These are phyloP conservation scores for Dasypogon diadema DNA, from an alignment of 2,888 invertebrate species.

Conservation along the genomic window DNA sequence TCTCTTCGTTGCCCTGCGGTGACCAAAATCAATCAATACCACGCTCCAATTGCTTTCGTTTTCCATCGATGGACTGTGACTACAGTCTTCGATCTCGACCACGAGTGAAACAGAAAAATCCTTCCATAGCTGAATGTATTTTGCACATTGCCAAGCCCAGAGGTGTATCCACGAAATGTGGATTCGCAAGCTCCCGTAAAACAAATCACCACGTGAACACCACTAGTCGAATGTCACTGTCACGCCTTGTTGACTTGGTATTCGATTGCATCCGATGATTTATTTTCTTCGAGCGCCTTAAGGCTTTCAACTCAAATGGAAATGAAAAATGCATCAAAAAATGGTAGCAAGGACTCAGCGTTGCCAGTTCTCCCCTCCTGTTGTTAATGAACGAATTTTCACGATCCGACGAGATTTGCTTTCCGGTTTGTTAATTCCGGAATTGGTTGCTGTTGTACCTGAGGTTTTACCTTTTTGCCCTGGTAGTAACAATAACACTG, in stretches of 20 bases:
- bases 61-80: background rate
- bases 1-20: background rate
- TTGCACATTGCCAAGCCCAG: background rate
- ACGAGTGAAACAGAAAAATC: background rate
- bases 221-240: conserved; percentile 27
- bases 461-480: background rate
- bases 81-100: background rate
- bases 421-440: background rate
- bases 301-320: background rate
- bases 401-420: background rate
- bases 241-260: conserved; percentile 23
- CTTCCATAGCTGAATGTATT: conserved; percentile 6
- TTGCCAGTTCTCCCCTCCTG: background rate
- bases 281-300: conserved; percentile 21
- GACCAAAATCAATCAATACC: conserved; percentile 21
- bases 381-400: background rate
- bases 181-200: conserved; percentile 15
- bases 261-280: conserved; percentile 32
- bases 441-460: background rate
- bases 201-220: conserved; percentile 29
- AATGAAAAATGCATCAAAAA: conserved; percentile 29
- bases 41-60: conserved; percentile 30
- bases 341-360: no score
- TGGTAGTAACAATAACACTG: no score
- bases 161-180: background rate